Percentiles rank a stretch among this genome's conserved stretches.
phyloP scores from a whole-genome alignment of 1,140 invertebrate species.

The Drosophila novamexicana region DNA sequence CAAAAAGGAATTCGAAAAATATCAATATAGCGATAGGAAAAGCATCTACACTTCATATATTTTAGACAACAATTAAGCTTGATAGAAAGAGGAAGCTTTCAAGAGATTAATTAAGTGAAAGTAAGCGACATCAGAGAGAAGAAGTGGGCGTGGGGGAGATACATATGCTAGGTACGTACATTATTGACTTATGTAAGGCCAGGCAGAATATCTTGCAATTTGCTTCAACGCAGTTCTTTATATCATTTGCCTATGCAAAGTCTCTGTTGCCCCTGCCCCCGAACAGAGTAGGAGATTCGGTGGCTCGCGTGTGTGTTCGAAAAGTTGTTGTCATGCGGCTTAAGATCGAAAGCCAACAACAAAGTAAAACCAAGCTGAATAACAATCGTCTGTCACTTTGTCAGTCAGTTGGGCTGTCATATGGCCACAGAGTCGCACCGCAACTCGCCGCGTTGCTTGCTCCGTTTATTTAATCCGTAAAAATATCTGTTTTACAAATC shows the following conservation, averaged over 20 bases:
- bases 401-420: slow-evolving; percentile 8
- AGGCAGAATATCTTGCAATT: too few species aligned
- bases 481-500: slow-evolving; percentile 78
- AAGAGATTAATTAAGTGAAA: too few species aligned
- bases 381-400: not conserved
- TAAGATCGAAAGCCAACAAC: slow-evolving; percentile 9
- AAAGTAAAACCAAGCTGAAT: not conserved
- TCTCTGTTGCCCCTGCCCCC: not conserved
- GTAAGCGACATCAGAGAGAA: not conserved
- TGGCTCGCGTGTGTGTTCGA: slow-evolving; percentile 11
- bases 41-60: too few species aligned
- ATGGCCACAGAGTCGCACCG: slow-evolving; percentile 10
- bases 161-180: too few species aligned
- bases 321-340: slow-evolving; percentile 35
- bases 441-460: slow-evolving; percentile 39
- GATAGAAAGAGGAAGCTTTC: too few species aligned
- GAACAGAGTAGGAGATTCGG: not conserved
- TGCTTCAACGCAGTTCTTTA: not conserved
- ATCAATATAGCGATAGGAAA: too few species aligned
- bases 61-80: too few species aligned
- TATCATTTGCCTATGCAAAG: slow-evolving; percentile 1
- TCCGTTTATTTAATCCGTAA: slow-evolving; percentile 76
- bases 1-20: too few species aligned
- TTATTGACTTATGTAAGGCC: too few species aligned
- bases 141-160: not conserved